A percentile compares a stretch with the other conserved stretches of the same genome.
phyloP scores from a whole-genome alignment of 2,113 vertebrate genomes.

The Romanogobio albipinnatus region DNA sequence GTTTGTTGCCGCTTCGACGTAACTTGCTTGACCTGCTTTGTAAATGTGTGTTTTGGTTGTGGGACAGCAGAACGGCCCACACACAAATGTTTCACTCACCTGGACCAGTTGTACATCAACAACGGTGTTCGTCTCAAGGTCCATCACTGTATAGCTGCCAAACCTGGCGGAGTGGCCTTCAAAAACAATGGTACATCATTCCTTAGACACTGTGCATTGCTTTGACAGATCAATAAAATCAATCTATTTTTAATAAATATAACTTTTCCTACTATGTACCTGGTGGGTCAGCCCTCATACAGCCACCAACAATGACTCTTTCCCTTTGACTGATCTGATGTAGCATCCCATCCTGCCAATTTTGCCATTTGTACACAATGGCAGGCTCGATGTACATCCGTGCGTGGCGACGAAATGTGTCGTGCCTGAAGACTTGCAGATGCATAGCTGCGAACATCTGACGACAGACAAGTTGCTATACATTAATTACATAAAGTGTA shows the following conservation, averaged over 20 bases:
- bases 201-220: not conserved
- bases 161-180: not conserved
- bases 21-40: too few relatives aligned
- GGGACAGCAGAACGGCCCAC: too few relatives aligned
- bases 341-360: not conserved
- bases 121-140: not conserved
- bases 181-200: not conserved
- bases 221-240: not conserved
- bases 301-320: constrained; percentile 3
- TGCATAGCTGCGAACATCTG: constrained; percentile 34
- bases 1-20: too few relatives aligned
- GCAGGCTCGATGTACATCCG: constrained; percentile 14
- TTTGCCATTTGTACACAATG: constrained; percentile 32
- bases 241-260: too few relatives aligned
- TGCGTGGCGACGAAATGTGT: constrained; percentile 31
- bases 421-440: not conserved
- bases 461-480: not conserved
- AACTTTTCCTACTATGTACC: not conserved
- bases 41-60: too few relatives aligned
- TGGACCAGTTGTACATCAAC: not conserved
- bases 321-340: not conserved
- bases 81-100: not conserved
- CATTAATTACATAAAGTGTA: too few relatives aligned
- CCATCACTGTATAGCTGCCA: not conserved
- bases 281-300: constrained; percentile 13